phyloP scores from a whole-genome alignment of 1,140 invertebrate genomes.

The Drosophila fuyamai region DNA sequence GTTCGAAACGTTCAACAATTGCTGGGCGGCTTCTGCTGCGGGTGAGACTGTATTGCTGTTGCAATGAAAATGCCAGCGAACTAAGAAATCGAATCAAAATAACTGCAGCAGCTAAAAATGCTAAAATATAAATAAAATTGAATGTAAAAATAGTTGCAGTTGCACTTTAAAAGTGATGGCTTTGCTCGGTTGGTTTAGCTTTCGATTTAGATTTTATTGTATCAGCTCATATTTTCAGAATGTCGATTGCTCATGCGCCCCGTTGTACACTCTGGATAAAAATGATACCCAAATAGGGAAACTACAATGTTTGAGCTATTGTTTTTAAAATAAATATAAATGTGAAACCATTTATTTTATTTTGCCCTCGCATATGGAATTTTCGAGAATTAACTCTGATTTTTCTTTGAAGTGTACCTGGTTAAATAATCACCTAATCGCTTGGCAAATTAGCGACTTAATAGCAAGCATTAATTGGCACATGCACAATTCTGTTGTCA shows the following conservation, averaged over 20 bases:
- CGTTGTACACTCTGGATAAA: conserved; percentile 4
- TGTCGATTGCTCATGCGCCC: conserved; percentile 46
- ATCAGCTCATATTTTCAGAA: conserved; percentile 11
- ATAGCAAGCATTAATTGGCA: conserved; percentile 18
- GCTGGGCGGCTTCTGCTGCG: conserved; percentile 36
- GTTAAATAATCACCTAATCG: conserved; percentile 19
- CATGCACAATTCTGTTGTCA: conserved; percentile 4
- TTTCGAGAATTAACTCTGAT: too few species aligned
- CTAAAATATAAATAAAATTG: conserved; percentile 39
- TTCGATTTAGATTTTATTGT: conserved; percentile 46
- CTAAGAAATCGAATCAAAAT: conserved; percentile 43
- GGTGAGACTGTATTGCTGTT: conserved; percentile 26
- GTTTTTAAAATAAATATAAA: too few species aligned
- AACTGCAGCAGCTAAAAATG: conserved; percentile 16
- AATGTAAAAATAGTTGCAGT: conserved; percentile 64
- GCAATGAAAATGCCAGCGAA: conserved; percentile 56
- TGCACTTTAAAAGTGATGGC: conserved; percentile 64
- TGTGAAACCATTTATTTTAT: too few species aligned
- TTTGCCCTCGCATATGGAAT: too few species aligned
- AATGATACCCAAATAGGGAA: neutral
- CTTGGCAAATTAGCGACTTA: conserved; percentile 42
- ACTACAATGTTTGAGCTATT: too few species aligned
- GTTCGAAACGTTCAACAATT: conserved; percentile 28
- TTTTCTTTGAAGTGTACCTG: neutral
- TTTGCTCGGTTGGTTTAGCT: conserved; percentile 52